Evolutionary conservation across 92 coral and sea anemone genomes (phyloP).

Genomic region (Porites cylindrica): DNA sequence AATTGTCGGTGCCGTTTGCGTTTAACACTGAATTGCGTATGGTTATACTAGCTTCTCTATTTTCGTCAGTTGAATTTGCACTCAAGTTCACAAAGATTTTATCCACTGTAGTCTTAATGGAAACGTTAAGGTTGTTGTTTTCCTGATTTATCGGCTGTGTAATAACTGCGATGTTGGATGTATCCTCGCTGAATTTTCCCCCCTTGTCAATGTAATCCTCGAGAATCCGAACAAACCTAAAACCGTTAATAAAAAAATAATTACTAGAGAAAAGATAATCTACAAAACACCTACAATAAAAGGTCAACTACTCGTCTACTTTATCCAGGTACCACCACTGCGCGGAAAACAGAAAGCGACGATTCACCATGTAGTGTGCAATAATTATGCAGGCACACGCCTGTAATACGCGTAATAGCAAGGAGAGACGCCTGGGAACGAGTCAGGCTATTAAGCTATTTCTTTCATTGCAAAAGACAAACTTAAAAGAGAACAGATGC

Average conservation of each 20-base stretch:
- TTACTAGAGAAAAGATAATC: neutral
- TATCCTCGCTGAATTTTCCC: slow-evolving; percentile 81
- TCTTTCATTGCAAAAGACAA: too few species aligned
- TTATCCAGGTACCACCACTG: too few species aligned
- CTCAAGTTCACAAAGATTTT: slow-evolving; percentile 65
- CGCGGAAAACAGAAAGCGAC: too few species aligned
- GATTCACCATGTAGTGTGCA: too few species aligned
- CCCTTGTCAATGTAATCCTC: slow-evolving; percentile 93
- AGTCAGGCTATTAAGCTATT: too few species aligned
- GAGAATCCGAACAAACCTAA: slow-evolving; percentile 88
- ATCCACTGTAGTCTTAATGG: slow-evolving; percentile 64
- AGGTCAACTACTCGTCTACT: too few species aligned
- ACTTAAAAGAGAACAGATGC: too few species aligned
- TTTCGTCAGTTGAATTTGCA: slow-evolving; percentile 46
- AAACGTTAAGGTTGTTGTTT: slow-evolving; percentile 23
- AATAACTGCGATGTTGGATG: slow-evolving; percentile 86
- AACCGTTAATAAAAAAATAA: neutral
- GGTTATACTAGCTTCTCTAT: slow-evolving; percentile 62
- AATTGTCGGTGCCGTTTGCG: slow-evolving; percentile 66
- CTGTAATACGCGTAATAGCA: too few species aligned
- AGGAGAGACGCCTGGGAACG: too few species aligned
- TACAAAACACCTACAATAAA: too few species aligned
- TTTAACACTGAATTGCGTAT: slow-evolving; percentile 73
- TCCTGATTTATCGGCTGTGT: slow-evolving; percentile 52
- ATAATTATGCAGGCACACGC: too few species aligned